phyloP scores from a whole-genome alignment of 2,888 invertebrate species.

The Rapana venosa region DNA sequence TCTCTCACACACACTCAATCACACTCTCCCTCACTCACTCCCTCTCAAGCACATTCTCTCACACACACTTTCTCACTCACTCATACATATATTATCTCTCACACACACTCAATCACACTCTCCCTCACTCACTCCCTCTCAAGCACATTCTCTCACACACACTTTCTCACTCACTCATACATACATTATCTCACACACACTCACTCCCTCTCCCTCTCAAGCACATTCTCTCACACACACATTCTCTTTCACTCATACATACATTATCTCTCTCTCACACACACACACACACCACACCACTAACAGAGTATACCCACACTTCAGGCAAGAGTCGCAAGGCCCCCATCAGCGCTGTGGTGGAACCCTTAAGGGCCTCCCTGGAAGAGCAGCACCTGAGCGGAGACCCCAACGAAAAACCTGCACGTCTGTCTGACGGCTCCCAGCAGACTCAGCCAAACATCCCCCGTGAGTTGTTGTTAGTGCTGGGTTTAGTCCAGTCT shows the following conservation, averaged over 20 bases:
- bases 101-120: neutral
- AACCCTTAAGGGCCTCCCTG: slow-evolving; percentile 54
- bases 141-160: neutral
- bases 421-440: slow-evolving; percentile 15
- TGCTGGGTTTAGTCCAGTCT: neutral
- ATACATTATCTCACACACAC: neutral
- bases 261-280: too few relatives aligned
- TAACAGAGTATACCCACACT: neutral
- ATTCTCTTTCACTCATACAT: too few relatives aligned
- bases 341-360: slow-evolving; percentile 53
- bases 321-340: slow-evolving; percentile 51
- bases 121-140: too few relatives aligned
- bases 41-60: neutral
- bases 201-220: neutral
- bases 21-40: too few relatives aligned
- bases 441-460: neutral
- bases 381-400: slow-evolving; percentile 38
- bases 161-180: neutral
- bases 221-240: neutral
- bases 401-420: slow-evolving; percentile 32
- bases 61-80: neutral
- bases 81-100: too few relatives aligned
- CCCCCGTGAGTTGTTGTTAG: neutral
- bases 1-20: neutral
- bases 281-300: slow-evolving; percentile 45